Conservation (phyloP, 2,797 vertebrate species). For the Macropus fuliginosus region DNA sequence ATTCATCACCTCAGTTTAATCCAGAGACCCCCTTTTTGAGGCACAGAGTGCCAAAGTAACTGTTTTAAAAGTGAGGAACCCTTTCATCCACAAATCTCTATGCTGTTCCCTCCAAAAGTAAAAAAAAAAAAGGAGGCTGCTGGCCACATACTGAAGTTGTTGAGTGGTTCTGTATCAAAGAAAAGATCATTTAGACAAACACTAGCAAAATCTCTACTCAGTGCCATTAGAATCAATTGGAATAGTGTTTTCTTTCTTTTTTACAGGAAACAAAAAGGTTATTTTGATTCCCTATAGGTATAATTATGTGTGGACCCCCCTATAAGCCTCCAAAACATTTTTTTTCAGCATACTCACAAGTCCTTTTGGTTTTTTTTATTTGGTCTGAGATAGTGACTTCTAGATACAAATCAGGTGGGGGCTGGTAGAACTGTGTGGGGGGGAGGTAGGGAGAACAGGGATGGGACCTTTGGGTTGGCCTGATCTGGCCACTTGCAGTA, state of each 20-base stretch:
- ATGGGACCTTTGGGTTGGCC: not conserved
- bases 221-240: constrained; percentile 73
- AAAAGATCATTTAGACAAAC: not conserved
- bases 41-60: constrained; percentile 29
- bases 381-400: not conserved
- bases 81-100: constrained; percentile 30
- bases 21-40: constrained; percentile 16
- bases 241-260: constrained; percentile 62
- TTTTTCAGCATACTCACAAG: not conserved
- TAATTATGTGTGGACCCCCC: constrained; percentile 55
- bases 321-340: constrained; percentile 20
- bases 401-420: not conserved
- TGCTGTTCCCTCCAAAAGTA: constrained; percentile 17
- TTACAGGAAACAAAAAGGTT: constrained; percentile 69
- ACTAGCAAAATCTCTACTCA: constrained; percentile 61
- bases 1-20: constrained; percentile 53
- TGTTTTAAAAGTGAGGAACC: constrained; percentile 33
- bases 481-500: not conserved
- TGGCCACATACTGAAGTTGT: constrained; percentile 9
- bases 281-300: constrained; percentile 70
- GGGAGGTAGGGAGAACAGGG: not conserved
- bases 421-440: too few relatives aligned
- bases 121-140: constrained; percentile 7
- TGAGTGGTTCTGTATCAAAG: constrained; percentile 33
- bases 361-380: not conserved